phyloP scores from a whole-genome alignment of 1,140 invertebrate genomes.

The Drosophila littoralis region DNA sequence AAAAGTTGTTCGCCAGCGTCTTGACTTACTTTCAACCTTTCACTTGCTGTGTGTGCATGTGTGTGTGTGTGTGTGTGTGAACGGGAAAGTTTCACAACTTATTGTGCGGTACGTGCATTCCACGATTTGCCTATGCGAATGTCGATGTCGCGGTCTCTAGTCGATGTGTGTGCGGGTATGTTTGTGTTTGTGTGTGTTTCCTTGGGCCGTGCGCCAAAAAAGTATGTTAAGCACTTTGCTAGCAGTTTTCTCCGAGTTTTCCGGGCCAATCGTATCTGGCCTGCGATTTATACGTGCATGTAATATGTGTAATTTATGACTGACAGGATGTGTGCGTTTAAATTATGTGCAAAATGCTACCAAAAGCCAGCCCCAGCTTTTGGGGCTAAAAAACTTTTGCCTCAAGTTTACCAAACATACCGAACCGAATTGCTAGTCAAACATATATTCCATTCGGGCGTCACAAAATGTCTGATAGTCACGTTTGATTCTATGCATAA shows the following conservation, averaged over 20 bases:
- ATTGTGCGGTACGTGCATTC: constrained; percentile 68
- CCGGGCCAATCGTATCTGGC: constrained; percentile 61
- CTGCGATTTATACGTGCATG: constrained; percentile 80
- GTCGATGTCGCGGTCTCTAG: constrained; percentile 18
- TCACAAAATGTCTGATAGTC: constrained; percentile 53
- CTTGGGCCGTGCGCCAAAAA: constrained; percentile 61
- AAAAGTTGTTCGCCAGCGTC: constrained; percentile 63
- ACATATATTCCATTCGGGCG: neutral
- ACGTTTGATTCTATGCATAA: constrained; percentile 42
- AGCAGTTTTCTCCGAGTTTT: constrained; percentile 59
- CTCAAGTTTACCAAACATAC: constrained; percentile 40
- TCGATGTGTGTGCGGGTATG: constrained; percentile 9
- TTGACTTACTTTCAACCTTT: constrained; percentile 77
- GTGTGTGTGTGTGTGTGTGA: neutral
- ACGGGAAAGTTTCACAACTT: constrained; percentile 63
- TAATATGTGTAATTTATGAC: constrained; percentile 81
- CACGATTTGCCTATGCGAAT: constrained; percentile 62
- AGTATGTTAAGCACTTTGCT: constrained; percentile 79
- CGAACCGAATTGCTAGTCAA: constrained; percentile 6
- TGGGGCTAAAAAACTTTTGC: constrained; percentile 51
- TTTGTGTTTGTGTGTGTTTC: too few species aligned
- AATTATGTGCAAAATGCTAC: constrained; percentile 78
- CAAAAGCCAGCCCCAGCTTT: constrained; percentile 49
- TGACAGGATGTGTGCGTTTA: constrained; percentile 77
- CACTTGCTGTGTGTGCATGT: constrained; percentile 36